Evolutionary conservation across 1,140 invertebrate genomes (phyloP).

Genomic region (Thalassaphorura encarpata): DNA sequence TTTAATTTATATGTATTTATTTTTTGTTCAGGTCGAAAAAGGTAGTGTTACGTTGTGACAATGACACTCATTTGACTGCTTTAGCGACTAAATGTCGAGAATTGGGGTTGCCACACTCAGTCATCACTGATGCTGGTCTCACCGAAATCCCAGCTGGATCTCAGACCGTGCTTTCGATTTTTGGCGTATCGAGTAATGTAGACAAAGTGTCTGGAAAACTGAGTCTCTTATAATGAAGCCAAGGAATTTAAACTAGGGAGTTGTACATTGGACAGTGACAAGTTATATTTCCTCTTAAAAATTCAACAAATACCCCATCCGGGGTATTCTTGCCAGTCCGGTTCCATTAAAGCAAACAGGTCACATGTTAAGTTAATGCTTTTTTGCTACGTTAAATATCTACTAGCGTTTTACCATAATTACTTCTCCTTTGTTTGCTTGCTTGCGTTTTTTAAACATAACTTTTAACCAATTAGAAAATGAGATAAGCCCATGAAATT

Average conservation of each 20-base stretch:
- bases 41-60: constrained; percentile 25
- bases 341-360: background rate
- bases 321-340: background rate
- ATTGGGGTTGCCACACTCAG: constrained; percentile 11
- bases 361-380: background rate
- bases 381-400: background rate
- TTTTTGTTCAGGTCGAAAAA: constrained; percentile 23
- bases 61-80: constrained; percentile 15
- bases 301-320: background rate
- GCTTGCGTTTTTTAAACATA: too few species aligned
- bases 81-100: constrained; percentile 14
- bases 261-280: too few species aligned
- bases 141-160: constrained; percentile 32
- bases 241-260: background rate
- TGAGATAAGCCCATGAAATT: too few species aligned
- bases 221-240: constrained; percentile 15
- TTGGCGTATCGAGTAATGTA: constrained; percentile 24
- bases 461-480: too few species aligned
- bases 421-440: too few species aligned
- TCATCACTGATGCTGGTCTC: constrained; percentile 24
- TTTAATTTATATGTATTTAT: background rate
- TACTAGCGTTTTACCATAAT: too few species aligned
- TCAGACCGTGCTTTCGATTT: constrained; percentile 31
- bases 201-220: constrained; percentile 30
- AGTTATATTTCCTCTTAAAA: background rate